Conservation (phyloP, 2,888 invertebrate species). For the Sinhomidia bicolor region DNA sequence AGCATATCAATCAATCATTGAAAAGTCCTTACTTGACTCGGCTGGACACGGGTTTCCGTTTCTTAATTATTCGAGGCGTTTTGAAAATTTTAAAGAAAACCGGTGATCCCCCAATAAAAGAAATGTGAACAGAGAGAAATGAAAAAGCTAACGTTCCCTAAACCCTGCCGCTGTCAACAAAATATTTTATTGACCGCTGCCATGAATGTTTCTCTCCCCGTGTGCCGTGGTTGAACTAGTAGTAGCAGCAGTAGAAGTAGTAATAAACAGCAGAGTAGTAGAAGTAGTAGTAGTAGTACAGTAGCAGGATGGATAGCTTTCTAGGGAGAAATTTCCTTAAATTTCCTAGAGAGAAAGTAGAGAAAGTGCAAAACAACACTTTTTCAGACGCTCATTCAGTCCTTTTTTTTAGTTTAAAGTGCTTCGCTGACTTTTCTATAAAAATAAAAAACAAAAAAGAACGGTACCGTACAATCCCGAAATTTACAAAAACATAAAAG, state of each 20-base stretch:
- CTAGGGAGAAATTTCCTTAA: slow-evolving; percentile 19
- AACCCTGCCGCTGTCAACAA: slow-evolving; percentile 43
- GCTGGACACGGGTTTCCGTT: slow-evolving; percentile 74
- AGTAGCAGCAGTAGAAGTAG: background rate
- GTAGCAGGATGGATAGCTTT: slow-evolving; percentile 24
- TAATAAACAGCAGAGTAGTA: slow-evolving; percentile 22
- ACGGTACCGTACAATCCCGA: slow-evolving; percentile 37
- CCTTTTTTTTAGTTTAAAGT: slow-evolving; percentile 55
- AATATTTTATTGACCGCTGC: slow-evolving; percentile 30
- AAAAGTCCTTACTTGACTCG: slow-evolving; percentile 67
- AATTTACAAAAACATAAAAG: background rate
- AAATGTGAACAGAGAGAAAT: slow-evolving; percentile 6
- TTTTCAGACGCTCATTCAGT: slow-evolving; percentile 69
- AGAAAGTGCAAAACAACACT: slow-evolving; percentile 64
- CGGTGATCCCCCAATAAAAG: slow-evolving; percentile 60
- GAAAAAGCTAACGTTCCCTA: slow-evolving; percentile 22
- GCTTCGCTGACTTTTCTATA: slow-evolving; percentile 48
- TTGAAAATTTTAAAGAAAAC: slow-evolving; percentile 66
- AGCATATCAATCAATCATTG: slow-evolving; percentile 1
- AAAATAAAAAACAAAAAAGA: slow-evolving; percentile 42
- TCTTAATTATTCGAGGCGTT: slow-evolving; percentile 74
- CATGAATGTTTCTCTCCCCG: background rate
- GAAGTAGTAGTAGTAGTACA: slow-evolving; percentile 30
- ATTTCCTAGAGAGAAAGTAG: slow-evolving; percentile 63
- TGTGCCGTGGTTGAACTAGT: background rate